Evolutionary conservation across 2,888 invertebrate species (phyloP), one percentile per base, ranked within the genome.

Genomic region (Julus scandinavius): DNA sequence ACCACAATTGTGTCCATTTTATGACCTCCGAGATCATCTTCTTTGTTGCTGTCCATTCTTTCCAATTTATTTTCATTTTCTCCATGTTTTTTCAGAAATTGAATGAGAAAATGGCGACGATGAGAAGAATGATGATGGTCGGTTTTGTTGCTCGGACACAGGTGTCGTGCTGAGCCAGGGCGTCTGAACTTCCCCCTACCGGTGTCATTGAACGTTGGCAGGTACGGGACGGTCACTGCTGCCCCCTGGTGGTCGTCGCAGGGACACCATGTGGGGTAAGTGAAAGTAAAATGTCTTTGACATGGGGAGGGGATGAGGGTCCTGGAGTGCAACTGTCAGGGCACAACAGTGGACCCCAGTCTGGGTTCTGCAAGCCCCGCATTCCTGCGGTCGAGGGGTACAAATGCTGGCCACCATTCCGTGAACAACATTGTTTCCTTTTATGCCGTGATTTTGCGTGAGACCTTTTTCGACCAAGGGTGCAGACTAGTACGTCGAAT

Each of bases 241-340:
- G 72, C 72, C 72, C 72, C 72, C 72, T 72, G 72, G 72, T 29
- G 72, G 29, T 20, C 29, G 29, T 29, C 15, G 54, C 13, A 13
- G 54, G 72, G 72, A 72, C 72, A 72, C 11, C 29, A 20, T 7
- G 20, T 20, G 72, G 72, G 72, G 72, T 72, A 72, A 72, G 72
- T 72, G 72, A 72, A 72, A 72, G 72, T 72, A 72, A 72, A 72
- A 72, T 72, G 72, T 72, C 72, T 72, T 72, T 54, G 54, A 54
- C 54, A 20, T 20, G 72, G 72, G 72, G 72, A 20, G 72, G 72
- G 29, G 54, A 17, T 17, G 54, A 17, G 72, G 20, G 72, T 72
- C 72, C 72, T 29, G 72, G 20, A 72, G 72, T 72, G 72, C 72
- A 72, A 72, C 29, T 72, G 72, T 72, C 72, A 72, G 72, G 72